Evolutionary conservation across 2,888 invertebrate genomes (phyloP), one percentile per base, ranked within the genome.

Genomic region (Leptogaster cylindrica): DNA sequence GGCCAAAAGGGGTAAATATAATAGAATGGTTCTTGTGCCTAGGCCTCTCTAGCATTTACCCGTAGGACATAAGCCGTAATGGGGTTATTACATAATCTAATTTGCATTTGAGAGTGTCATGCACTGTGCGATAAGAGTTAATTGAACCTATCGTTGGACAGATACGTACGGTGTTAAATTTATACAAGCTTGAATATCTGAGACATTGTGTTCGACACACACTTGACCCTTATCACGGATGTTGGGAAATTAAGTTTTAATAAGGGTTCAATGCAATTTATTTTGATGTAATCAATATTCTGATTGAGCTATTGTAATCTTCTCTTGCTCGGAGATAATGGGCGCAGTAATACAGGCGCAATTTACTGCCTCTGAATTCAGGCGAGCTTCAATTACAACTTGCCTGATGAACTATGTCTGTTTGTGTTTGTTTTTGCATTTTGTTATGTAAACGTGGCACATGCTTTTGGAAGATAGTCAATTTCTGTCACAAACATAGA

Each of bases 21-120:
- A n/a, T n/a, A n/a, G n/a, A n/a, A n/a, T n/a, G n/a, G n/a, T n/a
- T n/a, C n/a, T n/a, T 33, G 8, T 16, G 23, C 23, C 10, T 10
- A 5, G 36, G 36, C 20, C 8, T n/a, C 18, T 16, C 36, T 7
- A 41, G 12, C 41, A n/a, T n/a, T n/a, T n/a, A n/a, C 41, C 14
- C 18, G 14, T 41, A 41, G 16, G 39, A 33, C 31, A 36, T 28
- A 41, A 27, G 44, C 25, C 44, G 28, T 41, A 12, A 61, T 61
- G 44, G 16, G 61, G 64, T 46, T 46, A 64, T 48, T 64, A 64
- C 48, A 48, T 64, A 64, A 64, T 64, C 64, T 64, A 64, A 64
- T 64, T 64, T 64, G 64, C 64, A 64, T 64, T 48, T 48, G 64
- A 33, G 41, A 65, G 65, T 65, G 51, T 65, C 65, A 52, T 39